These are phyloP conservation scores for Myripristis murdjan DNA, from an alignment of 2,797 vertebrate genomes.

Conservation along the genomic window DNA sequence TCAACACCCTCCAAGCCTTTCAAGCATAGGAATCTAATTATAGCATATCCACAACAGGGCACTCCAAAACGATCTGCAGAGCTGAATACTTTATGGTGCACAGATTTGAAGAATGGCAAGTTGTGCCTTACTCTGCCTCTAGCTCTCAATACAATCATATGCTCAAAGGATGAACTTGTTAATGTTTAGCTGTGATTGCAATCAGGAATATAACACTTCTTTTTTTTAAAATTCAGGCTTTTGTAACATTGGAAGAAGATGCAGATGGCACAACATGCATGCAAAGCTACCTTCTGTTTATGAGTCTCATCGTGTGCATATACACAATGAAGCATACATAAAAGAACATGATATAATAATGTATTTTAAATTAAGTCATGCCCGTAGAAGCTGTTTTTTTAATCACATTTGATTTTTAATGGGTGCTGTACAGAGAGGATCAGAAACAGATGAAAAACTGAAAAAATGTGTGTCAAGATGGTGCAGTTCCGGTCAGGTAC, in stretches of 20 bases:
- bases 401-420: conserved; percentile 4
- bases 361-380: neutral
- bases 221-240: neutral
- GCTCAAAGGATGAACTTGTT: conserved; percentile 31
- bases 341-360: neutral
- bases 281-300: conserved; percentile 20
- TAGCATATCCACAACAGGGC: conserved; percentile 51
- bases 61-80: conserved; percentile 45
- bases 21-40: conserved; percentile 67
- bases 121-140: conserved; percentile 32
- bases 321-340: neutral
- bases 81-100: conserved; percentile 54
- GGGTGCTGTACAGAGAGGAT: neutral
- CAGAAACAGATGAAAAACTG: no score
- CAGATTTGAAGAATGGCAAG: conserved; percentile 43
- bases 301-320: conserved; percentile 2
- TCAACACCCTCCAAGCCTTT: conserved; percentile 65
- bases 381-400: neutral
- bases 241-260: conserved; percentile 55
- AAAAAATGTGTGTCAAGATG: no score
- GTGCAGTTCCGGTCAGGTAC: no score
- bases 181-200: conserved; percentile 9
- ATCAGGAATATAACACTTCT: conserved; percentile 58
- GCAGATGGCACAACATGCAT: neutral
- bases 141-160: conserved; percentile 3